A percentile compares a stretch with the other conserved stretches of the same genome.
These are phyloP conservation scores for Busseola fusca DNA, from an alignment of 2,888 invertebrate genomes.

Conservation along the genomic window DNA sequence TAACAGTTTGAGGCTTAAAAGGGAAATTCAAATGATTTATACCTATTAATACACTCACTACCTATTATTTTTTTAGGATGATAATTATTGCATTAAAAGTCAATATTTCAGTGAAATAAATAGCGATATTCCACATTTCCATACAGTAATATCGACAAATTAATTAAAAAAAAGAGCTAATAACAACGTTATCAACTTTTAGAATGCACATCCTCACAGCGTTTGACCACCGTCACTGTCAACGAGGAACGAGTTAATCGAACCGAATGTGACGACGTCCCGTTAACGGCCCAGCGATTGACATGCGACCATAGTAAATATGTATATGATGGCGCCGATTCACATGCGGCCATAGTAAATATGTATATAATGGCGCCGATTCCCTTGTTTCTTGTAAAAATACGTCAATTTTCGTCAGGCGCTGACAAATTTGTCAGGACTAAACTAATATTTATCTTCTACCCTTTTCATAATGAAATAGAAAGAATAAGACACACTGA, in stretches of 20 bases:
- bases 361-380: too few species aligned
- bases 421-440: too few species aligned
- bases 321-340: too few species aligned
- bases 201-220: background rate
- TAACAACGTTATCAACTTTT: background rate
- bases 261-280: background rate
- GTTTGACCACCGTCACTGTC: background rate
- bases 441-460: too few species aligned
- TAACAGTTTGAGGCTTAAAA: background rate
- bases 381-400: too few species aligned
- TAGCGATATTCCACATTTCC: background rate
- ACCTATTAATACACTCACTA: too few species aligned
- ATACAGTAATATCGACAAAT: background rate
- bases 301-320: background rate
- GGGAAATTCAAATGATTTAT: background rate
- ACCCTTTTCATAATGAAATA: too few species aligned
- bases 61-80: background rate
- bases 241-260: background rate
- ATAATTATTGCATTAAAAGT: background rate
- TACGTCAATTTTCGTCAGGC: too few species aligned
- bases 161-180: background rate
- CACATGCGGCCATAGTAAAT: too few species aligned
- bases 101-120: background rate
- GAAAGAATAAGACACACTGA: too few species aligned
- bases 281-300: background rate